Base-by-base conservation (phyloP, 2,888 invertebrate genomes). In the Ephialtes manifestator region DNA sequence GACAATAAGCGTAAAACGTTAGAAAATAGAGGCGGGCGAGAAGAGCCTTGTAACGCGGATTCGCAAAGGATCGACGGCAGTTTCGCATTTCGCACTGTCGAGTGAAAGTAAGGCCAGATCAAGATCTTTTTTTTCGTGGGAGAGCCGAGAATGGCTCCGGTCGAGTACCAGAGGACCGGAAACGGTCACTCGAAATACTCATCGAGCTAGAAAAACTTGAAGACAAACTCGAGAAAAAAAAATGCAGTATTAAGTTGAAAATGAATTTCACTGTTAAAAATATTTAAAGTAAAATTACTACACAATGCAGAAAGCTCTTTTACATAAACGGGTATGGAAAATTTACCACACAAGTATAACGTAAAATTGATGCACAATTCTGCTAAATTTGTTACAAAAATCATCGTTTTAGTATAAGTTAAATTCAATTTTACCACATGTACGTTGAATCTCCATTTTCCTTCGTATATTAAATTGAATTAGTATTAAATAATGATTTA, bases 31-130 rank as follows among this genome's bases (percentile, higher is more conserved):
- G 31, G 28, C 13, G 46, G 24, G 1, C 24, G 24, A 24, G 15
- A 5, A 3, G 60, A 53, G 35, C n/a, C 20, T 65, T 65, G n/a
- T 51, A 48, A 51, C 74, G 84, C 11, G 65, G 78, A 81, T 81
- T 81, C 46, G 71, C 55, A 35, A 13, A 67, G 55, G 51, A 75
- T 58, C 70, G 63, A 70, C 65, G 68, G 31, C 35, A 76, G 63
- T 71, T 79, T 79, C 68, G 83, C 70, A 75, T 83, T 80, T 81
- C 74, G 78, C 81, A 70, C 58, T 43, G 76, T 60, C 55, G 72
- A 60, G 84, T 84, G 84, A 84, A 84, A 84, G 84, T 81, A 71
- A 84, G 77, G 67, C 77, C 77, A 77, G 18, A 83, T 79, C 74
- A 39, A 48, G 60, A 67, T 67, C n/a, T 60, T 48, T 20, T 53